A percentile compares a stretch with the other conserved stretches of the same genome.
phyloP scores from a whole-genome alignment of 1,140 invertebrate genomes.

The Cydia fagiglandana region DNA sequence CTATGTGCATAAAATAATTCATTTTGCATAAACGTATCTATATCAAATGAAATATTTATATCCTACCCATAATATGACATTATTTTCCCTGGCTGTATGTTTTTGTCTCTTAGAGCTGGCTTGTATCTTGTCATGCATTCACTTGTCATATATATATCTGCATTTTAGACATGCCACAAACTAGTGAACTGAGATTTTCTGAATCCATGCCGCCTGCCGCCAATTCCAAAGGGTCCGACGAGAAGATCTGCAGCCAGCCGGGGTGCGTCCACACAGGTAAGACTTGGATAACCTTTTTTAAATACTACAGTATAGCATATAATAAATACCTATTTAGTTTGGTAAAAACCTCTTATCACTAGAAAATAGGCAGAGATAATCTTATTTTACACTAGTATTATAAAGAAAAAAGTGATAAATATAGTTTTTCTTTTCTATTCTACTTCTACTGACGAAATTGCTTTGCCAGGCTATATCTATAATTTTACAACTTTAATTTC shows the following conservation, averaged over 20 bases:
- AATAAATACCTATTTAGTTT: no score
- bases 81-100: background rate
- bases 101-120: background rate
- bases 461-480: no score
- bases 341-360: background rate
- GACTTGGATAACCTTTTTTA: background rate
- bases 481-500: no score
- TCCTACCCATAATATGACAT: background rate
- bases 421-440: no score
- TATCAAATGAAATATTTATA: background rate
- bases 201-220: conserved; percentile 58
- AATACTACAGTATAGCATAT: background rate
- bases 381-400: no score
- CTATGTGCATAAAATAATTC: background rate
- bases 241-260: conserved; percentile 79
- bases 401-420: no score
- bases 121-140: conserved; percentile 29
- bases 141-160: conserved; percentile 43
- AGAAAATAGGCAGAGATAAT: no score
- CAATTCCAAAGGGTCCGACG: conserved; percentile 47
- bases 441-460: no score
- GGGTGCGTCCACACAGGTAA: conserved; percentile 85
- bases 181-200: conserved; percentile 65
- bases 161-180: conserved; percentile 68
- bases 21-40: background rate